Base-by-base conservation (phyloP, 1,140 invertebrate species). In the Drosophila trapezifrons region DNA sequence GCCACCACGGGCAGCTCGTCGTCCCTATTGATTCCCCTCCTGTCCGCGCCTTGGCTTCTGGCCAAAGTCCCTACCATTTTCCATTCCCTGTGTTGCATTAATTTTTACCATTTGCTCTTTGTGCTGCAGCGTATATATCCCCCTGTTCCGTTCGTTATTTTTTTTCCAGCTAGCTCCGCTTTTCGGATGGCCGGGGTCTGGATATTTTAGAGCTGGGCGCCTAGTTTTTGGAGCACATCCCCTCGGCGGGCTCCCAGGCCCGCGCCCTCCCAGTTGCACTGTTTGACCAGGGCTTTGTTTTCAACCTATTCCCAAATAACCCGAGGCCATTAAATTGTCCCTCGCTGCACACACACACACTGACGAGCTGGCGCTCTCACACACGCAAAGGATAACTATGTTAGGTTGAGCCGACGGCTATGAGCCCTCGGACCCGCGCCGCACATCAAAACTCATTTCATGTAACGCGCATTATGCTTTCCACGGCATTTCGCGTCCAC, bases 391-490 rank as follows among this genome's bases (percentile, higher is more conserved):
- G 59, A 80, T 76, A 72, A 77, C 75, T 69, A 69, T 63, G 69
- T 64, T 57, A 60, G 55, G 47, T 49, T 35, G 52, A 40, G 76
- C 66, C 72, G 43, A 52, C 29, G 72, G 76, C 65, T 55, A 70
- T 72, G 72, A 22, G 75, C 58, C 79, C 65, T 64, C 56, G 51
- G 67, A 76, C 72, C 74, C 58, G 37, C 42, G 47, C 71, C 57
- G 76, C 80, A 78, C 74, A 84, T 84, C 80, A 90, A 78, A 84
- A 84, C 84, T 84, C 84, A 89, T 90, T 90, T 89, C 77, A 66
- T 69, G 84, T 80, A 76, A 80, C 80, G 80, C 84, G 84, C 77
- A 89, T 90, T 84, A 90, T 89, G 80, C 65, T 84, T 84, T 83
- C 74, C 77, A 89, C 79, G 77, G 84, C 84, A 78, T 62, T 86